Evolutionary conservation across 1,140 invertebrate genomes (phyloP).

Genomic region (Drosophila carrolli): DNA sequence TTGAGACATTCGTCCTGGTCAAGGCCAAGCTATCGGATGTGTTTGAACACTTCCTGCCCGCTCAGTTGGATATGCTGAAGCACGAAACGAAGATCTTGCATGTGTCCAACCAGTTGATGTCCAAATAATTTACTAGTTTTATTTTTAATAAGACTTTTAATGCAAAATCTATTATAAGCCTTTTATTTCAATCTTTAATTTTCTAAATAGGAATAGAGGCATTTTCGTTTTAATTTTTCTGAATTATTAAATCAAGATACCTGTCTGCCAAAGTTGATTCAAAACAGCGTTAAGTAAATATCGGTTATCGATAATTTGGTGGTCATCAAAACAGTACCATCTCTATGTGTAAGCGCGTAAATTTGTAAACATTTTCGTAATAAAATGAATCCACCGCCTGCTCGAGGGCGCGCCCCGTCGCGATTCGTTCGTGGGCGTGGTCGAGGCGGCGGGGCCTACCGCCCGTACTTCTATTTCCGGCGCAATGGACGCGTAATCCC

Average conservation of each 20-base stretch:
- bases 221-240: no score
- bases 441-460: conserved; percentile 60
- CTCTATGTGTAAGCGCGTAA: conserved; percentile 30
- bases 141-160: no score
- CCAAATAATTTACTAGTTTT: neutral
- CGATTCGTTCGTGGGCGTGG: conserved; percentile 64
- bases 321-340: neutral
- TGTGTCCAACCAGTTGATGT: neutral
- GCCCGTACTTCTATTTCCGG: conserved; percentile 77
- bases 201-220: no score
- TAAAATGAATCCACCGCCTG: conserved; percentile 42
- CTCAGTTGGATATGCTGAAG: conserved; percentile 33
- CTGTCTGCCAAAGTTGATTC: no score
- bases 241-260: neutral
- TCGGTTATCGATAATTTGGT: neutral
- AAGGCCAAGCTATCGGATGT: conserved; percentile 42
- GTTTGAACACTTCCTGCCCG: conserved; percentile 30
- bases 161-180: no score
- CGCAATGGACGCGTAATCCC: conserved; percentile 76
- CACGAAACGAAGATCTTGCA: conserved; percentile 8
- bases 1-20: conserved; percentile 24
- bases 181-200: no score
- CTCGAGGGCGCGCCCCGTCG: conserved; percentile 43
- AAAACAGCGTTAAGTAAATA: neutral
- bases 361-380: neutral